These are phyloP conservation scores for Dendrolimus houi DNA, from an alignment of 2,888 invertebrate genomes.

Conservation along the genomic window DNA sequence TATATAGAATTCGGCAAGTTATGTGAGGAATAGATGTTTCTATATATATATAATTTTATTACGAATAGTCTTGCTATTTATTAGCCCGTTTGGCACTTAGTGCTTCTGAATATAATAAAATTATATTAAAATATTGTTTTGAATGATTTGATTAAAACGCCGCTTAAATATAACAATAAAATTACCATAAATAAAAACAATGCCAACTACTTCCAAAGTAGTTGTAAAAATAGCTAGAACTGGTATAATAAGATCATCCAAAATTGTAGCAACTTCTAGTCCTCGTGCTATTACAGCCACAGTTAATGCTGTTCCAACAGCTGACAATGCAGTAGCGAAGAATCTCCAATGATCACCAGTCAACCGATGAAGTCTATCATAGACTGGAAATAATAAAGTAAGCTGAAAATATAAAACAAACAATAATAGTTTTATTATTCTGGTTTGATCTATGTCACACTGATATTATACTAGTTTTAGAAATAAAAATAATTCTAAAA, in stretches of 20 bases:
- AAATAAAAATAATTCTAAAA: too few relatives aligned
- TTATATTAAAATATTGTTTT: too few relatives aligned
- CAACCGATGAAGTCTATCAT: constrained; percentile 54
- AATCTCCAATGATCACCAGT: constrained; percentile 61
- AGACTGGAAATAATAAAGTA: constrained; percentile 56
- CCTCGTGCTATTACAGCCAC: constrained; percentile 53
- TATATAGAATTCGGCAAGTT: too few relatives aligned
- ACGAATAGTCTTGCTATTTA: too few relatives aligned
- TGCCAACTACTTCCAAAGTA: constrained; percentile 55
- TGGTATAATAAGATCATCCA: constrained; percentile 57
- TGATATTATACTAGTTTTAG: too few relatives aligned
- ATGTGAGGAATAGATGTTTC: too few relatives aligned
- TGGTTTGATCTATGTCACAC: too few relatives aligned
- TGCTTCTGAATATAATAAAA: too few relatives aligned
- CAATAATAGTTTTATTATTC: too few relatives aligned
- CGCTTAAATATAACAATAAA: background rate
- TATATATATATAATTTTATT: too few relatives aligned
- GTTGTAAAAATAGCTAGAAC: constrained; percentile 51
- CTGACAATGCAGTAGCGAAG: constrained; percentile 54
- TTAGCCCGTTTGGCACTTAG: too few relatives aligned
- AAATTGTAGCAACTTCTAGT: constrained; percentile 39
- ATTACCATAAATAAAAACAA: constrained; percentile 65
- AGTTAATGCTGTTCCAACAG: constrained; percentile 55
- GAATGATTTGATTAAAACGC: too few relatives aligned
- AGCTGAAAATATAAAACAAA: constrained; percentile 37